Evolutionary conservation across 2,888 invertebrate species (phyloP).

Genomic region (Drosophila rellima): DNA sequence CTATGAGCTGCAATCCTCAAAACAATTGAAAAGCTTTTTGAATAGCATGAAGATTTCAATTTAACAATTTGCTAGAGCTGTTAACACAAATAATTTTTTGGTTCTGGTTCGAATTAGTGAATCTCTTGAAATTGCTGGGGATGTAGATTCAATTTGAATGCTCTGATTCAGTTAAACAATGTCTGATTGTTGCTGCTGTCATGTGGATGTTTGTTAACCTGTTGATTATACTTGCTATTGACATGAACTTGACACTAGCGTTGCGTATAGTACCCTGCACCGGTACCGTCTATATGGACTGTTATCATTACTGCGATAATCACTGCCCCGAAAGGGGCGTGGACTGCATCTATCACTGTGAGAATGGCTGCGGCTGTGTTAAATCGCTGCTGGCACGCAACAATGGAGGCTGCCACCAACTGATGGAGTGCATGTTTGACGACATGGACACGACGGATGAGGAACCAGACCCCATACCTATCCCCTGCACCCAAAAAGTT

Average conservation of each 20-base stretch:
- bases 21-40: not conserved
- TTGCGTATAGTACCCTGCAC: not conserved
- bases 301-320: not conserved
- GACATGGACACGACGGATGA: not conserved
- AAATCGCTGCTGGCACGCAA: not conserved
- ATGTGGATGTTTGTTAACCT: not conserved
- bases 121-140: not conserved
- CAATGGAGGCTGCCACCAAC: slow-evolving; percentile 3
- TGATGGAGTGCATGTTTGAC: not conserved
- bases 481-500: not conserved
- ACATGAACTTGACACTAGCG: not conserved
- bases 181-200: not conserved
- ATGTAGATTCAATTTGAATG: not conserved
- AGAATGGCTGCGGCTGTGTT: slow-evolving; percentile 1
- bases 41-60: not conserved
- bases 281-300: not conserved
- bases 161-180: not conserved
- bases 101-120: not conserved
- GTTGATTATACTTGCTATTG: not conserved
- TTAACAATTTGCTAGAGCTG: not conserved
- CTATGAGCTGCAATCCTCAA: not conserved
- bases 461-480: not conserved
- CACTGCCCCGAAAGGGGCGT: not conserved
- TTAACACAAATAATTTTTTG: not conserved
- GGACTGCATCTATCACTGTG: slow-evolving; percentile 1